A percentile compares a stretch with the other conserved stretches of the same genome.
phyloP scores from a whole-genome alignment of 1,140 invertebrate species.

The Mamestra configurata region DNA sequence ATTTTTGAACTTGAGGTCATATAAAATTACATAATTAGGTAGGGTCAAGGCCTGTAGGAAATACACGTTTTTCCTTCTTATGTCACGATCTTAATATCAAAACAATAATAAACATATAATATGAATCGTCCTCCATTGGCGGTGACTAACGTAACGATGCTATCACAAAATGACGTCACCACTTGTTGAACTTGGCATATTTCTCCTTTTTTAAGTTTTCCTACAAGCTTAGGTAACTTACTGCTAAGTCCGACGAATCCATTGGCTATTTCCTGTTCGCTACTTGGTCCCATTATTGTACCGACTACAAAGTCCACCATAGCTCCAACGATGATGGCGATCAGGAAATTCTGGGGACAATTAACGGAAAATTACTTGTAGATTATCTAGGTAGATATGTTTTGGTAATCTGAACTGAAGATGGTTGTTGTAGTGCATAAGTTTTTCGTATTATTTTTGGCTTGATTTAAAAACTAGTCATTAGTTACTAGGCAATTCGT shows the following conservation, averaged over 20 bases:
- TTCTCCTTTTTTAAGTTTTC: neutral
- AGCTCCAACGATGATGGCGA: slow-evolving; percentile 96
- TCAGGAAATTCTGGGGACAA: slow-evolving; percentile 92
- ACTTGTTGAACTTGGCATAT: neutral
- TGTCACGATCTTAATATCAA: too few relatives aligned
- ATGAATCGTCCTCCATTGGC: neutral
- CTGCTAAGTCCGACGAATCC: slow-evolving; percentile 96
- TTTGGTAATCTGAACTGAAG: too few relatives aligned
- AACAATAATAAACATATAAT: neutral
- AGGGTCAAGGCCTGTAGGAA: too few relatives aligned
- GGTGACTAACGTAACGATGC: neutral
- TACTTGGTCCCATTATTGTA: slow-evolving; percentile 93
- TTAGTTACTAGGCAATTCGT: too few relatives aligned
- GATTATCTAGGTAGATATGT: neutral
- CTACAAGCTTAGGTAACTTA: slow-evolving; percentile 84
- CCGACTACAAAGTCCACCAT: slow-evolving; percentile 97
- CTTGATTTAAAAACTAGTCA: too few relatives aligned
- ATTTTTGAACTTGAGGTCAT: too few relatives aligned
- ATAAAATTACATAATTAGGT: too few relatives aligned
- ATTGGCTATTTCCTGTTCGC: slow-evolving; percentile 89
- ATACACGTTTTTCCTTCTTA: too few relatives aligned
- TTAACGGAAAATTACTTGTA: slow-evolving; percentile 36
- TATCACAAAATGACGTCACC: neutral
- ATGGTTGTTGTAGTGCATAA: too few relatives aligned
- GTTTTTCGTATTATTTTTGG: too few relatives aligned